Base-by-base conservation (phyloP, 2,113 vertebrate species). In the Origma solitaria region DNA sequence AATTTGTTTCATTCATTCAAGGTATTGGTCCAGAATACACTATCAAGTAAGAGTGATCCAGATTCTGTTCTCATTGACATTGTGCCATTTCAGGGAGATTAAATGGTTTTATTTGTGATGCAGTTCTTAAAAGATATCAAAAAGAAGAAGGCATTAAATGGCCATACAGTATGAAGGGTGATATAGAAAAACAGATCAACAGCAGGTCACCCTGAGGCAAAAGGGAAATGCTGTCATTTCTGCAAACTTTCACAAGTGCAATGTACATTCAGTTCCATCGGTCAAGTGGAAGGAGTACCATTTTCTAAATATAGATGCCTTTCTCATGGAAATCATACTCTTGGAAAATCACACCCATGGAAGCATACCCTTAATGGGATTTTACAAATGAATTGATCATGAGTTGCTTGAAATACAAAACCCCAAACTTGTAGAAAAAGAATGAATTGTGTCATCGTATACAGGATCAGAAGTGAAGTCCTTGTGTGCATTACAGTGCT, bases 171-270 rank as follows among this genome's bases (percentile, higher is more conserved):
- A 35, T 40, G 61, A 76, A 91, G 33, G 37, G 5, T 69, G 31
- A 76, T 72, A 65, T 0, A 86, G 78, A 85, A 92, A 85, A 93
- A 33, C 15, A 35, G 49, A 68, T 56, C 20, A 92, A 75, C 58
- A 92, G 33, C 33, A 85, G 42, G 19, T 68, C 7, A n/a, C n/a
- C 42, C 50, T 50, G 42, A 80, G 33, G 83, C 51, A 84, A 83
- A 84, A 92, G 33, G 53, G 58, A 72, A 94, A 65, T 51, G 13
- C 69, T 64, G 57, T 64, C 31, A 62, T 72, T 87, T 42, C 38
- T 91, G 54, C 61, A 94, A 62, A 86, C 31, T 91, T 92, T 73
- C 60, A 53, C 28, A 76, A 57, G 16, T 11, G 49, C 57, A 79
- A 53, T 20, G 35, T 72, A 30, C 30, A 21, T 56, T 56, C 37